These are phyloP conservation scores for Malurus splendens DNA, from an alignment of 2,797 vertebrate genomes.

Conservation along the genomic window DNA sequence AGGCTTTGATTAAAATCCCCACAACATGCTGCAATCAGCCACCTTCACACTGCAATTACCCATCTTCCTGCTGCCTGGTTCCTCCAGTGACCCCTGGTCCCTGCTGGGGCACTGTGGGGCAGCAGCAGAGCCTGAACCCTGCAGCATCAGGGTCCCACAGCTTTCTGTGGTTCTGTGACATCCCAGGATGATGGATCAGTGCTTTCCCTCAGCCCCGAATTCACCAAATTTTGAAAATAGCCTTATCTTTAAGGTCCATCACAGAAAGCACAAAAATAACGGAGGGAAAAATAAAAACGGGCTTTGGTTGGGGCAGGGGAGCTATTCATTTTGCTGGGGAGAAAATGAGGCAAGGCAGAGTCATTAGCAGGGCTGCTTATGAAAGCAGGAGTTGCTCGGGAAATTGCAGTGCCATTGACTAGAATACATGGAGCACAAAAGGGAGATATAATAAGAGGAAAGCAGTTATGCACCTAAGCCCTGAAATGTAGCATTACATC, in stretches of 20 bases:
- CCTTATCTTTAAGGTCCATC: background rate
- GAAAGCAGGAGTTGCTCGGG: constrained; percentile 48
- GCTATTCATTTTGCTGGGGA: constrained; percentile 45
- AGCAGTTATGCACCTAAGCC: constrained; percentile 64
- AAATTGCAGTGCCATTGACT: constrained; percentile 64
- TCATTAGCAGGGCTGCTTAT: constrained; percentile 52
- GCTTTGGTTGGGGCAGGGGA: constrained; percentile 31
- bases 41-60: background rate
- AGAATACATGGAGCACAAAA: constrained; percentile 61
- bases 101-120: background rate
- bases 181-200: background rate
- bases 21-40: background rate
- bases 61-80: background rate
- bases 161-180: background rate
- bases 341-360: constrained; percentile 46
- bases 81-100: background rate
- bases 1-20: background rate
- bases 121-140: background rate
- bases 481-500: constrained; percentile 66
- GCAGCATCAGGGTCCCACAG: background rate
- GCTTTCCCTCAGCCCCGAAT: background rate
- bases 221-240: background rate
- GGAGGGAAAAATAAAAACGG: constrained; percentile 39
- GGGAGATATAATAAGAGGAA: constrained; percentile 61
- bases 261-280: constrained; percentile 15